Evolutionary conservation across 2,797 vertebrate genomes (phyloP).

Genomic region (Labeo calbasu): DNA sequence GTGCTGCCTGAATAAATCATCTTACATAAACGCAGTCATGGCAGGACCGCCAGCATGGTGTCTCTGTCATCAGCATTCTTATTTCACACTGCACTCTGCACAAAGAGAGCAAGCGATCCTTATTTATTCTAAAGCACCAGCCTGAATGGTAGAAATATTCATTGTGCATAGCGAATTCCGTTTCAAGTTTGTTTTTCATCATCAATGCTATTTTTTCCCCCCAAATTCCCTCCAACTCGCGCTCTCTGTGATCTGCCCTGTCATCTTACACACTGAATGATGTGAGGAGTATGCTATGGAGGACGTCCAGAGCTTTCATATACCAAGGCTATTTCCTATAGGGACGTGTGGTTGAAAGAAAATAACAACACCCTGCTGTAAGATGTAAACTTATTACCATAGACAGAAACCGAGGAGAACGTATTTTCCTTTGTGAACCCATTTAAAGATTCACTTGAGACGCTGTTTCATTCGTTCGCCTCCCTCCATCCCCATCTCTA

Average conservation of each 20-base stretch:
- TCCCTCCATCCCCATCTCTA: not conserved
- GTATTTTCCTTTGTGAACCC: constrained; percentile 24
- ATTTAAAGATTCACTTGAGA: constrained; percentile 29
- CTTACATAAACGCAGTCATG: constrained; percentile 12
- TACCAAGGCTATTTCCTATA: constrained; percentile 34
- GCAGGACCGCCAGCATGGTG: constrained; percentile 34
- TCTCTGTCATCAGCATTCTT: constrained; percentile 45
- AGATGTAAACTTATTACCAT: constrained; percentile 24
- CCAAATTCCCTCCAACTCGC: constrained; percentile 46
- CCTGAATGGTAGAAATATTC: constrained; percentile 57
- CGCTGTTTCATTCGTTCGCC: not conserved
- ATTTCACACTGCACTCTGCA: constrained; percentile 29
- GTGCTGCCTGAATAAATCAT: constrained; percentile 45
- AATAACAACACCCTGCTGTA: constrained; percentile 22
- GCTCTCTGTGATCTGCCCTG: constrained; percentile 55
- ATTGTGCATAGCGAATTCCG: constrained; percentile 57
- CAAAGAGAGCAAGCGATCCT: constrained; percentile 34
- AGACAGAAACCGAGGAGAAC: not conserved
- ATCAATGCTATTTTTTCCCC: constrained; percentile 43
- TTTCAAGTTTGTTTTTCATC: constrained; percentile 57
- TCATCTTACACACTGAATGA: constrained; percentile 49
- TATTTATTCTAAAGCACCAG: constrained; percentile 53
- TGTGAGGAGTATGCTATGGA: constrained; percentile 43
- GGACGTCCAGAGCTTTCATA: constrained; percentile 40
- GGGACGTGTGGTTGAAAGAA: constrained; percentile 37